phyloP scores from a whole-genome alignment of 2,797 vertebrate species.

The Chloroceryle amazona region DNA sequence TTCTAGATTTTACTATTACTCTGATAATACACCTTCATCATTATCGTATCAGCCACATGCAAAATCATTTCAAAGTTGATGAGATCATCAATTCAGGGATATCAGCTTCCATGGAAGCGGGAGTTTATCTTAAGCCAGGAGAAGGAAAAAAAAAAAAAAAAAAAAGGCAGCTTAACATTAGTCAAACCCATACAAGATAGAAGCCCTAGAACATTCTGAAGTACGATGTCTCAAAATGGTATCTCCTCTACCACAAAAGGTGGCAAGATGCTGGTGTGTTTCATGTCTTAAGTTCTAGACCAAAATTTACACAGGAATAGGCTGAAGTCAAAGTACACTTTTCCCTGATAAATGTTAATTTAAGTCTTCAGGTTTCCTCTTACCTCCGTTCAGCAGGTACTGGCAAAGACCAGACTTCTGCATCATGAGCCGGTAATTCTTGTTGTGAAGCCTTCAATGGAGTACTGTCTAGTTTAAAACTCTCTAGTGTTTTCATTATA shows the following conservation, averaged over 20 bases:
- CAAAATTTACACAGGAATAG: background rate
- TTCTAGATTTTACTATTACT: background rate
- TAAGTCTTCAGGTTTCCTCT: conserved; percentile 28
- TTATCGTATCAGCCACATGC: background rate
- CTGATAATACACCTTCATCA: background rate
- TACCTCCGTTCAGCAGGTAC: conserved; percentile 92
- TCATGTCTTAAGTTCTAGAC: background rate
- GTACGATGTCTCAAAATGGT: background rate
- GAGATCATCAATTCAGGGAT: background rate
- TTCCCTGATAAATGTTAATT: background rate
- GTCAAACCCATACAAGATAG: background rate
- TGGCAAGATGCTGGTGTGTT: background rate
- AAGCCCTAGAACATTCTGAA: background rate
- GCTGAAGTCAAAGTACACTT: background rate
- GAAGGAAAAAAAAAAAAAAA: too few species aligned
- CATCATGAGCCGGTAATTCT: conserved; percentile 85
- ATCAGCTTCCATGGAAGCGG: background rate
- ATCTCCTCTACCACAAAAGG: background rate
- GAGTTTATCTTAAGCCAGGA: background rate
- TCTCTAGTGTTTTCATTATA: conserved; percentile 94
- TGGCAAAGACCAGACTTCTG: conserved; percentile 89
- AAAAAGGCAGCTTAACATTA: background rate
- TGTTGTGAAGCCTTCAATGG: conserved; percentile 88
- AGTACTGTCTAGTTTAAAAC: conserved; percentile 89
- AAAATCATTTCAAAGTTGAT: background rate